Evolutionary conservation across 2,113 vertebrate species (phyloP).

Genomic region (Tylochromis polylepis): DNA sequence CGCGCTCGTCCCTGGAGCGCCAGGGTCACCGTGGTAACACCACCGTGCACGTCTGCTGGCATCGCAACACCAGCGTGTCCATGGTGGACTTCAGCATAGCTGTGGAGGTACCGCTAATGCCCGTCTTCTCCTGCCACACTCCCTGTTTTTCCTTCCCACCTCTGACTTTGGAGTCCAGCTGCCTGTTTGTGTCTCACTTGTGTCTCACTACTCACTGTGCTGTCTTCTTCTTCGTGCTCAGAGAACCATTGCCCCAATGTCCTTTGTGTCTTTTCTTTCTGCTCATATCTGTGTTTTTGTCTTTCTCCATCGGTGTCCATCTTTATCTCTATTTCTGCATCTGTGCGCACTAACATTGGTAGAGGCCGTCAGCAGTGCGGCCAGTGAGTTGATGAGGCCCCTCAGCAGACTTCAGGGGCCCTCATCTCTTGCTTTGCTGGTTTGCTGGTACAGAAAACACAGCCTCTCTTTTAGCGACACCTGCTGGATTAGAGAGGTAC

Average conservation of each 20-base stretch:
- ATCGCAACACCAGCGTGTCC: slow-evolving; percentile 96
- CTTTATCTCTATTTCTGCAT: not conserved
- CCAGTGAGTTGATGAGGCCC: slow-evolving; percentile 53
- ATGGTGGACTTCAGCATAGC: slow-evolving; percentile 98
- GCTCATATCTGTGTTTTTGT: not conserved
- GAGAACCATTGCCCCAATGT: not conserved
- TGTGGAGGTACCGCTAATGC: slow-evolving; percentile 81
- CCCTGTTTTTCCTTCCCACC: not conserved
- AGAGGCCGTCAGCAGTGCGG: slow-evolving; percentile 61
- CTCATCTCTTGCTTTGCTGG: slow-evolving; percentile 56
- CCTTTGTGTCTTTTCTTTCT: not conserved
- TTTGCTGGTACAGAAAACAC: slow-evolving; percentile 52
- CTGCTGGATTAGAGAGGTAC: slow-evolving; percentile 75
- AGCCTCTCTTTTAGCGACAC: slow-evolving; percentile 73
- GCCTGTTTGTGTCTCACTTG: not conserved
- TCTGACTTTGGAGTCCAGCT: not conserved
- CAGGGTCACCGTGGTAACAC: slow-evolving; percentile 95
- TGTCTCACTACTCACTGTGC: no score
- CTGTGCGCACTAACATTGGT: slow-evolving; percentile 41
- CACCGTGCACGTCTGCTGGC: slow-evolving; percentile 97
- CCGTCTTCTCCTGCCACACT: not conserved
- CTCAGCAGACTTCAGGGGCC: slow-evolving; percentile 59
- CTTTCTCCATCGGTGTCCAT: not conserved
- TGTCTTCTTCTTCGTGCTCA: not conserved
- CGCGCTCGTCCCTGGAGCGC: slow-evolving; percentile 89